Base-by-base conservation (phyloP, 2,888 invertebrate species). In the Deilephila porcellus region DNA sequence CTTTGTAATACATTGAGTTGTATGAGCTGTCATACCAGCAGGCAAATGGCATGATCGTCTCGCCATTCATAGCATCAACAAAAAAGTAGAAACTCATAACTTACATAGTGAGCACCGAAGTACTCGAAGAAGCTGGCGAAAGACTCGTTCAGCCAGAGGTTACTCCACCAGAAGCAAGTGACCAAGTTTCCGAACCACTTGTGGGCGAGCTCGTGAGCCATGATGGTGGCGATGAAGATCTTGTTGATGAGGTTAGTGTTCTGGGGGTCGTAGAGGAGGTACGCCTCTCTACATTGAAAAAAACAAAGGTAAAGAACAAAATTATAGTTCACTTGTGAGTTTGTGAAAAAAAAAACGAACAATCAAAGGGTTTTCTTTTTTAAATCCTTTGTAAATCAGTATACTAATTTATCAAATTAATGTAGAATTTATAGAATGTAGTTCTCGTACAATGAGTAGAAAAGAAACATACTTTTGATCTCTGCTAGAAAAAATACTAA, bases 171-270 rank as follows among this genome's bases (percentile, higher is more conserved):
- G 83, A 96, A 95, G 77, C 96, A 96, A 0, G 97, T 97, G n/a
- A 97, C 96, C 71, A 97, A 90, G 86, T 97, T 97, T 7, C 97
- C 97, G 84, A 97, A 97, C 97, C 97, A 98, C 88, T 97, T 97
- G 89, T 98, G 98, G 0, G 97, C 96, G 64, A 97, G 88, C 86
- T 98, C 98, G 86, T 98, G 98, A 0, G 97, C 96, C 75, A 96
- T 93, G 7, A 96, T 95, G 0, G 95, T 92, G 0, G 95, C 95
- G 6, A 96, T 95, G 73, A 90, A 88, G 79, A 96, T 95, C 80
- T 95, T 93, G 74, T 90, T 91, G 53, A 71, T 76, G 3, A 93
- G 71, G 67, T 95, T 94, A 0, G 95, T 95, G 76, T 95, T 86
- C 0, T 78, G 71, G 5, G 84, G 81, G 64, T 95, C 94, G 77